Conservation (phyloP, 1,140 invertebrate genomes). For the Brachionus plicatilis region DNA sequence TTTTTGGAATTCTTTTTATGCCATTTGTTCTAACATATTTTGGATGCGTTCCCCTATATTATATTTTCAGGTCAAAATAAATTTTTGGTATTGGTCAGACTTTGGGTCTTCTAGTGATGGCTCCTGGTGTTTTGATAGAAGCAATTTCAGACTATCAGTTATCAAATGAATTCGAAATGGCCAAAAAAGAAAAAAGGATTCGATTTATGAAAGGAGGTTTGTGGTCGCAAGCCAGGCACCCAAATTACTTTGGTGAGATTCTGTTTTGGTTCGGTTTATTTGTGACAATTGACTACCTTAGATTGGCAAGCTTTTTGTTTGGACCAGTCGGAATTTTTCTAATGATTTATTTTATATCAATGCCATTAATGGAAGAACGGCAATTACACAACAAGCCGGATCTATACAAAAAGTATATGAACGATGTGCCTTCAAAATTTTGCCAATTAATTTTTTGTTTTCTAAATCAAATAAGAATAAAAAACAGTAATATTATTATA, state of each 20-base stretch:
- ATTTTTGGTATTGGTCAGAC: not conserved
- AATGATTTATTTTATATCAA: constrained; percentile 17
- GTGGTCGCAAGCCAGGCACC: constrained; percentile 12
- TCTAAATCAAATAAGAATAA: not conserved
- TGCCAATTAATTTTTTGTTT: constrained; percentile 28
- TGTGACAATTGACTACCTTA: not conserved
- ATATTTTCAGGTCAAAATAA: not conserved
- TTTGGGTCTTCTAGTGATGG: not conserved
- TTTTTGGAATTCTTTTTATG: not conserved
- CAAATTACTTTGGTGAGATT: constrained; percentile 40
- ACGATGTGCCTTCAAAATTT: constrained; percentile 9
- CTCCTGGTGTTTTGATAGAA: not conserved
- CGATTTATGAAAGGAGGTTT: not conserved
- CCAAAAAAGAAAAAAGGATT: not conserved
- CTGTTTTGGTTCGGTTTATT: constrained; percentile 26
- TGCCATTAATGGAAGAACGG: constrained; percentile 37
- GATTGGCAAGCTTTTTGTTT: not conserved
- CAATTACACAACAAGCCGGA: not conserved
- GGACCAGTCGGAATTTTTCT: constrained; percentile 11
- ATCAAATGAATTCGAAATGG: not conserved
- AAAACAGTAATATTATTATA: not conserved
- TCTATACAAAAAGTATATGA: not conserved
- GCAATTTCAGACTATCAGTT: not conserved
- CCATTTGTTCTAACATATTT: not conserved
- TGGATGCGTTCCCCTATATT: not conserved